Evolutionary conservation across 1,140 invertebrate species (phyloP).

Genomic region (Aleiodes sp.): DNA sequence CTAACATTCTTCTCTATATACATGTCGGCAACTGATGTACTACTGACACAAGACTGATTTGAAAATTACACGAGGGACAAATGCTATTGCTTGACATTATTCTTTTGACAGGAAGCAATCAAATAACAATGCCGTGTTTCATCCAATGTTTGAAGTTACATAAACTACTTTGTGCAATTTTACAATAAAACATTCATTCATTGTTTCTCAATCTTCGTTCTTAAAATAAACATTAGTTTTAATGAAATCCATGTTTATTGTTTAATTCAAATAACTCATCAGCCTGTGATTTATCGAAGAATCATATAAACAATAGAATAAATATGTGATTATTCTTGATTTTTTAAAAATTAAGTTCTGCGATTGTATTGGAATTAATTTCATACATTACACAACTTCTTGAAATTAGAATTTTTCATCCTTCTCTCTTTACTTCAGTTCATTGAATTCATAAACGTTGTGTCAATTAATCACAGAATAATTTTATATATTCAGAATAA

Average conservation of each 20-base stretch:
- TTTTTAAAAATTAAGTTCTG: background rate
- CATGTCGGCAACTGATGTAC: background rate
- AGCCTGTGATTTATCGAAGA: background rate
- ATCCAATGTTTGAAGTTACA: constrained; percentile 6
- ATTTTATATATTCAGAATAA: too few relatives aligned
- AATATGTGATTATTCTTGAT: background rate
- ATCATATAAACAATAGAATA: background rate
- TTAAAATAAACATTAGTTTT: background rate
- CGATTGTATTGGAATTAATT: background rate
- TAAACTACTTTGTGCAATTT: constrained; percentile 14
- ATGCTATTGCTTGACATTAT: constrained; percentile 12
- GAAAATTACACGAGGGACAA: constrained; percentile 10
- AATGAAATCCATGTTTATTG: background rate
- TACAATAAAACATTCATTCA: background rate
- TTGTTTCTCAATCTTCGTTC: constrained; percentile 2
- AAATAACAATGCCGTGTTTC: constrained; percentile 1
- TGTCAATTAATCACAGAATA: background rate
- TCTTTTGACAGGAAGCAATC: constrained; percentile 20
- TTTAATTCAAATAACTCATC: background rate
- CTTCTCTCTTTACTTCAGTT: too few relatives aligned
- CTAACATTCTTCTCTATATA: background rate
- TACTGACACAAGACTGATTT: background rate
- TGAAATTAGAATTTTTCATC: background rate
- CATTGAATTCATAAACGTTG: background rate
- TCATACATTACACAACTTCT: background rate